Evolutionary conservation across 1,140 invertebrate species (phyloP), one percentile per base, ranked within the genome.

Genomic region (Lysiphlebus fabarum): DNA sequence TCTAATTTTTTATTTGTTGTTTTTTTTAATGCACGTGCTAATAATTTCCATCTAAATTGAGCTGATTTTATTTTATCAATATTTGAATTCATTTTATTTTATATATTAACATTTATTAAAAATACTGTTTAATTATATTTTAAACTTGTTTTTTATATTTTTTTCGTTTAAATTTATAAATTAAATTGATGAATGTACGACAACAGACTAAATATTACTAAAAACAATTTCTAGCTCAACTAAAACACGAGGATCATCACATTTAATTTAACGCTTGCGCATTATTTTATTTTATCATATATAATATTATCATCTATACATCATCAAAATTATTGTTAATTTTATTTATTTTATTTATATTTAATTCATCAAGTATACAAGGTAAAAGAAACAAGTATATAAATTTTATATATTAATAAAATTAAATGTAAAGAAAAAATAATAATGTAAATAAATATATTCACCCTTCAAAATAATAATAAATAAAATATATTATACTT

Each of bases 1-100:
- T 81, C 72, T 62, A 82, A 67, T 26, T 26, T 55, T 63, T 71
- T 59, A 56, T 77, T 72, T 65, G 69, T 63, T 7, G 70, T 70
- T 41, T 80, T 81, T 38, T 79, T 82, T 59, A 90, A 68, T 42
- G 87, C 87, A 53, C 85, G 83, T 11, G 87, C 87, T 56, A 90
- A 75, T 11, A 90, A 82, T 34, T 81, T 82, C 87, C 87, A 90
- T 66, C 87, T 82, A 63, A 84, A 82, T 54, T 86, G 80, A 5
- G 88, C 87, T 8, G 61, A 73, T 70, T 49, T 74, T 51, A 57
- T 66, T 37, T 61, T 45, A 43, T 44, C 50, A n/a, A n/a, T n/a
- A 17, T 62, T 59, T 8, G n/a, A 49, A 43, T 62, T 62, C 56
- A 36, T 53, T 49, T 26, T 43, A 53, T 51, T 41, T 50, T 42